These are phyloP conservation scores for Spinus pinus DNA, from an alignment of 2,797 vertebrate species.

Conservation along the genomic window DNA sequence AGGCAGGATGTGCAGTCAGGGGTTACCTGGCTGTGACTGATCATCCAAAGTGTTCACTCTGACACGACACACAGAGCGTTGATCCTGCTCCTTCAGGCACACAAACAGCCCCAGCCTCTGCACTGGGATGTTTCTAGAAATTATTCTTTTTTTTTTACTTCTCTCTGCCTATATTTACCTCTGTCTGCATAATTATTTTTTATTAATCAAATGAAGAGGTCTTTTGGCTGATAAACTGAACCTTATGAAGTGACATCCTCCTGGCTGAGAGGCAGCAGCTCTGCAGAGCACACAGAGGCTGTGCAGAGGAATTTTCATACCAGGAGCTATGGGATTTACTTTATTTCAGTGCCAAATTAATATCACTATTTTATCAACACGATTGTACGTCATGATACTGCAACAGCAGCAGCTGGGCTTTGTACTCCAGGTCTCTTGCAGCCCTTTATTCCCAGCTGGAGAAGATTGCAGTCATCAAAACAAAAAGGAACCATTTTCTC, in stretches of 20 bases:
- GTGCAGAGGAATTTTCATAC: background rate
- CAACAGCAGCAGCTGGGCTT: background rate
- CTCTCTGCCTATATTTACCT: background rate
- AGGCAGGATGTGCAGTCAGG: background rate
- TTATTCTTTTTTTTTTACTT: background rate
- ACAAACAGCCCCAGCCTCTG: background rate
- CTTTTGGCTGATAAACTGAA: background rate
- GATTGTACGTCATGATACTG: background rate
- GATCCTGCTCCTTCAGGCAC: background rate
- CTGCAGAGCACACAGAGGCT: background rate
- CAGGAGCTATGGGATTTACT: background rate
- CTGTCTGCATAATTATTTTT: background rate
- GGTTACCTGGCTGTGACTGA: background rate
- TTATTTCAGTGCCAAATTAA: background rate
- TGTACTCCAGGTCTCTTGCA: background rate
- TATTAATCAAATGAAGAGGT: background rate
- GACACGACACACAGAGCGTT: background rate
- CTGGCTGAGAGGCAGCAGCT: background rate
- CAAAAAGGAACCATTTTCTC: slow-evolving; percentile 39
- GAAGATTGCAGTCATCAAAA: slow-evolving; percentile 26
- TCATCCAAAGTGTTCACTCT: background rate
- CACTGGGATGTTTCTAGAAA: rapidly evolving
- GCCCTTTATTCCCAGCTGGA: background rate
- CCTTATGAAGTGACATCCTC: background rate
- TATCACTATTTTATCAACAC: background rate